phyloP scores from a whole-genome alignment of 2,797 vertebrate genomes.

The Furcifer pardalis region DNA sequence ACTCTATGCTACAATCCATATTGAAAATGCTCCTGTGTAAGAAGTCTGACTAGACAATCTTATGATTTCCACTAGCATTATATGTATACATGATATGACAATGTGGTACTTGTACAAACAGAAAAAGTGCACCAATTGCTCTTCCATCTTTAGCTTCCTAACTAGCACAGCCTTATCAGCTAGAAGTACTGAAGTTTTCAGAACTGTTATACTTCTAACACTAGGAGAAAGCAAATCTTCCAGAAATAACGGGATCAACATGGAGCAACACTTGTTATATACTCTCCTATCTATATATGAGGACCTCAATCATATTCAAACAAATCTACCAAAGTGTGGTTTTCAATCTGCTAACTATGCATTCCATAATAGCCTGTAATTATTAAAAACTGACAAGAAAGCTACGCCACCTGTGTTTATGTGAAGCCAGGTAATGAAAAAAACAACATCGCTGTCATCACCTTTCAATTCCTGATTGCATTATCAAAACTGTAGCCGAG shows the following conservation, averaged over 20 bases:
- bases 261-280: slow-evolving; percentile 77
- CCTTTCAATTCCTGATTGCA: slow-evolving; percentile 96
- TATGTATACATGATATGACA: not conserved
- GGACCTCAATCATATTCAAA: slow-evolving; percentile 86
- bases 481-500: slow-evolving; percentile 96
- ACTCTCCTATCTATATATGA: slow-evolving; percentile 84
- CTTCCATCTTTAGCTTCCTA: slow-evolving; percentile 10
- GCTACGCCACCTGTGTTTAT: slow-evolving; percentile 88
- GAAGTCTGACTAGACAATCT: not conserved
- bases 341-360: slow-evolving; percentile 88
- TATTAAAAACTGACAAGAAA: slow-evolving; percentile 89
- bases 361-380: slow-evolving; percentile 88
- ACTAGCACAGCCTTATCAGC: slow-evolving; percentile 8
- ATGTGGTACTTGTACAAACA: not conserved
- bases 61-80: not conserved
- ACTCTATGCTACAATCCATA: not conserved
- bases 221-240: slow-evolving; percentile 70
- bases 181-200: slow-evolving; percentile 50
- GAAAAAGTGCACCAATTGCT: not conserved
- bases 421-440: slow-evolving; percentile 90
- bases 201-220: slow-evolving; percentile 70
- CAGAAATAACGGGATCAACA: slow-evolving; percentile 68
- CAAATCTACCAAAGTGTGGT: slow-evolving; percentile 84
- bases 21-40: not conserved
- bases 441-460: slow-evolving; percentile 92